phyloP scores from a whole-genome alignment of 2,888 invertebrate species.

The Dusona sp. region DNA sequence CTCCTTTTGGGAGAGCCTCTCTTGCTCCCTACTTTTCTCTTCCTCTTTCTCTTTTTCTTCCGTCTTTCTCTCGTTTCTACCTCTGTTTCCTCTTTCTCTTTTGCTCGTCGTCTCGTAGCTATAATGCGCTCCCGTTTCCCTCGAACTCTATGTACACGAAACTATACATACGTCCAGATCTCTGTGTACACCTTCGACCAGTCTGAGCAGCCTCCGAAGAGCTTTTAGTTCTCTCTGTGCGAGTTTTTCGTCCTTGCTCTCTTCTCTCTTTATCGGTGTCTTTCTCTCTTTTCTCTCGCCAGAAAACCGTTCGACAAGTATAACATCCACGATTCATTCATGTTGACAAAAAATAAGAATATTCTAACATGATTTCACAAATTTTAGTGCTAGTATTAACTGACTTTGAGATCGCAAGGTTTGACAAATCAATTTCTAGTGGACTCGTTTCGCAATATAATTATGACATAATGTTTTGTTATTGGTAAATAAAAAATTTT shows the following conservation, averaged over 20 bases:
- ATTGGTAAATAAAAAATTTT: too few relatives aligned
- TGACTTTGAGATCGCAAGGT: background rate
- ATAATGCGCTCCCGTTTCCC: constrained; percentile 58
- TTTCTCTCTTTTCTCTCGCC: constrained; percentile 16
- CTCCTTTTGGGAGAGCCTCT: constrained; percentile 72
- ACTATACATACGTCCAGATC: constrained; percentile 3
- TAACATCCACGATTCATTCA: constrained; percentile 9
- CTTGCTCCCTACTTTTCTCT: constrained; percentile 60
- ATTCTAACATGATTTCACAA: background rate
- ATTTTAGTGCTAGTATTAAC: background rate
- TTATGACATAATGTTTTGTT: too few relatives aligned
- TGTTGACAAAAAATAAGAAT: background rate
- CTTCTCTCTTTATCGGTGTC: constrained; percentile 1
- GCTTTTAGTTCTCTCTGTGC: constrained; percentile 39
- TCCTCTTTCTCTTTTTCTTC: constrained; percentile 63
- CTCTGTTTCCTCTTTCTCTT: constrained; percentile 11
- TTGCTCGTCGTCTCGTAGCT: constrained; percentile 43
- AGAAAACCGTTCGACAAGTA: constrained; percentile 51
- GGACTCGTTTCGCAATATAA: too few relatives aligned
- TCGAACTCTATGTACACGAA: constrained; percentile 31
- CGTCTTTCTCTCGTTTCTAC: constrained; percentile 30
- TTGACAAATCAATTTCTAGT: background rate
- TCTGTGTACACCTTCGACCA: constrained; percentile 53
- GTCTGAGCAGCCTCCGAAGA: constrained; percentile 39
- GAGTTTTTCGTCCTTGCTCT: constrained; percentile 35